Evolutionary conservation across 2,888 invertebrate species (phyloP).

Genomic region (Tetragonula carbonaria): DNA sequence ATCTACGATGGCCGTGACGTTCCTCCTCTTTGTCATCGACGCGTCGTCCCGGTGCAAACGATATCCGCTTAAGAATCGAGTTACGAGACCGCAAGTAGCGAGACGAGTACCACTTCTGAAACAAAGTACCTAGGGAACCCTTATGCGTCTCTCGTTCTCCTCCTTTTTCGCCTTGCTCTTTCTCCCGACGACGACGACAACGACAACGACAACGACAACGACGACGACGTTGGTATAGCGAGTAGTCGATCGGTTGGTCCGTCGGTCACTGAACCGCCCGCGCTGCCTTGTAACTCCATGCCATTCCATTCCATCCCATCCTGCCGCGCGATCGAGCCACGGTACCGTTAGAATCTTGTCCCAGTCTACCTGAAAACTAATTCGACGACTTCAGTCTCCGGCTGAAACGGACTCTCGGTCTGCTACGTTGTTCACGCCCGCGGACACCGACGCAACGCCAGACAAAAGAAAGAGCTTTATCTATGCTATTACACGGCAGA

Average conservation of each 20-base stretch:
- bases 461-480: slow-evolving; percentile 16
- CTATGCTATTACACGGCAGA: slow-evolving; percentile 32
- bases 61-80: slow-evolving; percentile 71
- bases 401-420: slow-evolving; percentile 30
- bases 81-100: slow-evolving; percentile 68
- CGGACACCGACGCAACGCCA: not conserved
- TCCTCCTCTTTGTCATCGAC: slow-evolving; percentile 48
- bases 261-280: slow-evolving; percentile 82
- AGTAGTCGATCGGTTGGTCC: slow-evolving; percentile 76
- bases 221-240: slow-evolving; percentile 19
- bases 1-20: slow-evolving; percentile 42
- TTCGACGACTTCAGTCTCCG: slow-evolving; percentile 43
- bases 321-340: slow-evolving; percentile 69
- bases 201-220: slow-evolving; percentile 17
- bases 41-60: slow-evolving; percentile 60
- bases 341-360: slow-evolving; percentile 79
- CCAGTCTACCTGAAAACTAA: slow-evolving; percentile 76
- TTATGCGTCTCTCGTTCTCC: slow-evolving; percentile 21
- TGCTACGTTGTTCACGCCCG: slow-evolving; percentile 34
- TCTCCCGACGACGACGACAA: slow-evolving; percentile 37
- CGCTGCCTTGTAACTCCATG: slow-evolving; percentile 74
- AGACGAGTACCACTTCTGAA: slow-evolving; percentile 62
- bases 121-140: slow-evolving; percentile 49
- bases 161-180: slow-evolving; percentile 52
- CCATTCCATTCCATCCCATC: slow-evolving; percentile 71